Percentiles rank a stretch among this genome's conserved stretches.
Conservation (phyloP, 2,113 vertebrate species). For the Neopipo cinnamomea region DNA sequence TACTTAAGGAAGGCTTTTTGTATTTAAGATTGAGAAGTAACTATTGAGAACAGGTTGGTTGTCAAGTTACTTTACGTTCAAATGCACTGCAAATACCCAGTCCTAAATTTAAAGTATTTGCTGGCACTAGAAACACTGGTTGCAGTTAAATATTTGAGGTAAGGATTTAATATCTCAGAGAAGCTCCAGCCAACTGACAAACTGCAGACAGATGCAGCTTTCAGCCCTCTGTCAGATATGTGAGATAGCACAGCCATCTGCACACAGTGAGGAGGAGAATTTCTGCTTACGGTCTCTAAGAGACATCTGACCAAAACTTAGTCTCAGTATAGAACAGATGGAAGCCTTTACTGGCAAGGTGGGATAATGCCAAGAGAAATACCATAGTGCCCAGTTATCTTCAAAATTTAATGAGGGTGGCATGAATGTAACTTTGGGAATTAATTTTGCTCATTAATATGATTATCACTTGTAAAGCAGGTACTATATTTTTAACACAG, state of each 20-base stretch:
- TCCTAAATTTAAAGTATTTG: not conserved
- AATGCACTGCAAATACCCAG: not conserved
- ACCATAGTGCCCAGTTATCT: not conserved
- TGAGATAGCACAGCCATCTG: not conserved
- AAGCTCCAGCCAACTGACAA: not conserved
- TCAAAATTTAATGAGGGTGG: not conserved
- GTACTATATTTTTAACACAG: not conserved
- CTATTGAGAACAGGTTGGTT: not conserved
- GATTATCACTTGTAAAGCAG: not conserved
- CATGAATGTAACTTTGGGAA: not conserved
- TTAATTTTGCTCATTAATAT: not conserved
- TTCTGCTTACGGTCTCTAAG: not conserved
- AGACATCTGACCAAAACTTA: not conserved
- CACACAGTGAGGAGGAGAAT: not conserved
- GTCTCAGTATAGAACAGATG: not conserved
- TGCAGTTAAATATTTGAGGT: not conserved
- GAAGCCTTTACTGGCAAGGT: conserved; percentile 1
- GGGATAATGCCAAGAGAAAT: not conserved
- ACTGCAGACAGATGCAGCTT: conserved; percentile 44
- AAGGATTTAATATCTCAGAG: not conserved
- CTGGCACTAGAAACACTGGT: not conserved
- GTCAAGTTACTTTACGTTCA: not conserved
- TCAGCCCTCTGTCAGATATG: not conserved
- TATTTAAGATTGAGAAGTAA: not conserved
- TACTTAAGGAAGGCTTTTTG: not conserved